phyloP scores from a whole-genome alignment of 2,888 invertebrate genomes.

The Lithophane semibrunnea region DNA sequence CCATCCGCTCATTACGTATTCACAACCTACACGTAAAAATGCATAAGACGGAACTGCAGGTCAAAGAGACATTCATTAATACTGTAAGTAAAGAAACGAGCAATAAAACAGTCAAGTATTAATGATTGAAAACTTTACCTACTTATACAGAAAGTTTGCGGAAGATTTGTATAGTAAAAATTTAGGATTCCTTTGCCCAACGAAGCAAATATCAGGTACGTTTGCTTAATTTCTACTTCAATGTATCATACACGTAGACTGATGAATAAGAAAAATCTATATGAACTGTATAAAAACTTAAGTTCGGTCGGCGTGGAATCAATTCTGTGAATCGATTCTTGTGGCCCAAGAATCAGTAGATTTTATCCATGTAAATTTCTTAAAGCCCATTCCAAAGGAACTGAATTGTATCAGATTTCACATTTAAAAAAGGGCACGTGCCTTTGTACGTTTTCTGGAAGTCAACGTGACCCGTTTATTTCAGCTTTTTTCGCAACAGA shows the following conservation, averaged over 20 bases:
- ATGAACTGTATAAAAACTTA: not conserved
- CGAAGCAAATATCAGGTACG: constrained; percentile 3
- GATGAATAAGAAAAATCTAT: constrained; percentile 7
- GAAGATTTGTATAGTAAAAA: constrained; percentile 21
- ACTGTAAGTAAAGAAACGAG: not conserved
- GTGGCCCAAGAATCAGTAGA: constrained; percentile 28
- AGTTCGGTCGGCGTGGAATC: constrained; percentile 8
- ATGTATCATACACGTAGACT: not conserved
- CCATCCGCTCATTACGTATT: constrained; percentile 60
- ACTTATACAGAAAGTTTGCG: not conserved
- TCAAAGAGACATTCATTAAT: constrained; percentile 21
- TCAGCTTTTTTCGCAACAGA: constrained; percentile 5
- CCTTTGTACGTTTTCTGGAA: constrained; percentile 27
- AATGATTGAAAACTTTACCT: constrained; percentile 10
- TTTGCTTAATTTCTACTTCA: constrained; percentile 9
- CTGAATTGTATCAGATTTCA: constrained; percentile 51
- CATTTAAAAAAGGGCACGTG: constrained; percentile 50
- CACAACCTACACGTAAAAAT: constrained; percentile 63
- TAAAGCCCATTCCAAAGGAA: constrained; percentile 20
- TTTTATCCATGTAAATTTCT: constrained; percentile 48
- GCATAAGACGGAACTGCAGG: constrained; percentile 62
- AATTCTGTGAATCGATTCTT: constrained; percentile 29
- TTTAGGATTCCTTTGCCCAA: constrained; percentile 15
- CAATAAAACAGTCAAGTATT: constrained; percentile 11
- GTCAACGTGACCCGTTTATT: constrained; percentile 17